These are phyloP conservation scores for Stylophora pistillata DNA, from an alignment of 64 coral and sea anemone genomes.

Conservation along the genomic window DNA sequence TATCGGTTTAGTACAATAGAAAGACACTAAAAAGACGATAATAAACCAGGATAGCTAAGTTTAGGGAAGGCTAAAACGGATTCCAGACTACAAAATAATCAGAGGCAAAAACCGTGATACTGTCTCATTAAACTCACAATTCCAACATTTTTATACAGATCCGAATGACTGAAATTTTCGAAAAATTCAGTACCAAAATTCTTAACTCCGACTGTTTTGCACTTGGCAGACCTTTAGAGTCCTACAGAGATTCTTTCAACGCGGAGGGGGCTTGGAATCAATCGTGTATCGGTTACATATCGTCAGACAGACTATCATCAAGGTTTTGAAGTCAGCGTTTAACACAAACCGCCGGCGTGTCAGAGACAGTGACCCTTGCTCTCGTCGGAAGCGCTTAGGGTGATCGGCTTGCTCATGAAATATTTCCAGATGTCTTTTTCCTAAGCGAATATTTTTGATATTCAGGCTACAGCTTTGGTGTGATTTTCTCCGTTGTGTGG, in stretches of 20 bases:
- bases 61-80: too few relatives aligned
- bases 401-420: not conserved
- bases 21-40: too few relatives aligned
- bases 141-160: too few relatives aligned
- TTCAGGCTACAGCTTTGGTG: not conserved
- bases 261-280: not conserved
- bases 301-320: constrained; percentile 18
- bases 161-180: not conserved
- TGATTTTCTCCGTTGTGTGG: not conserved
- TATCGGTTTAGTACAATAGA: too few relatives aligned
- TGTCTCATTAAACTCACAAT: too few relatives aligned
- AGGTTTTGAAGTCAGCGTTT: constrained; percentile 36
- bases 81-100: too few relatives aligned
- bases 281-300: constrained; percentile 7
- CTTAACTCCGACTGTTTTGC: not conserved
- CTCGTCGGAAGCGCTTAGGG: not conserved
- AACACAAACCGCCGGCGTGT: constrained; percentile 31
- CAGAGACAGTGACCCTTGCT: not conserved
- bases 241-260: constrained; percentile 5
- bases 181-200: not conserved
- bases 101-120: too few relatives aligned
- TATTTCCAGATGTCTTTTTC: constrained; percentile 24
- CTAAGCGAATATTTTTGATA: not conserved
- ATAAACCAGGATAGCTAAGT: too few relatives aligned
- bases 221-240: not conserved